Conservation (phyloP, 1,140 invertebrate genomes). For the Drosophila watanabei region DNA sequence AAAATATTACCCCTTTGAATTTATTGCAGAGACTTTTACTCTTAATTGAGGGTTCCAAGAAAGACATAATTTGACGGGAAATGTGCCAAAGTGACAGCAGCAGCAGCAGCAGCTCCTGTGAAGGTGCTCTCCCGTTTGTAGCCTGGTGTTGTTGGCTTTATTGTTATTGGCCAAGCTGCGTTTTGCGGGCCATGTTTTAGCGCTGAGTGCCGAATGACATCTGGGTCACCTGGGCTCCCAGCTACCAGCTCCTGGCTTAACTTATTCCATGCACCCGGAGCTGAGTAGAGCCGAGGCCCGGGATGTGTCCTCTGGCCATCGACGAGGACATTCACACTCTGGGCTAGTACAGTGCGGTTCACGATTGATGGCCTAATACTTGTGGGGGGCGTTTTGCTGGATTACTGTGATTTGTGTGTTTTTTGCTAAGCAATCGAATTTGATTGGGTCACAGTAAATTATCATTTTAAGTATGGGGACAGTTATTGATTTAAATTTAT, state of each 20-base stretch:
- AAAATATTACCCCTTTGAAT: background rate
- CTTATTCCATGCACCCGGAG: constrained; percentile 40
- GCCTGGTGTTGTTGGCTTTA: constrained; percentile 54
- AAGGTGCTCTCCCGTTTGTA: constrained; percentile 3
- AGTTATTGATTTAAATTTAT: constrained; percentile 7
- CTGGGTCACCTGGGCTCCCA: constrained; percentile 74
- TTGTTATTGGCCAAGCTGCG: constrained; percentile 74
- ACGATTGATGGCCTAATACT: constrained; percentile 48
- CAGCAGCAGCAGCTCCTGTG: constrained; percentile 8
- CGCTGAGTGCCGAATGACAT: constrained; percentile 73
- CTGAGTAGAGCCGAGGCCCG: background rate
- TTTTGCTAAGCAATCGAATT: constrained; percentile 26
- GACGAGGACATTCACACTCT: constrained; percentile 40
- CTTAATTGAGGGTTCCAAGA: background rate
- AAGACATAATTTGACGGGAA: constrained; percentile 15
- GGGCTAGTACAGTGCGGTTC: constrained; percentile 19
- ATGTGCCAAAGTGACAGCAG: constrained; percentile 41
- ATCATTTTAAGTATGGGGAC: constrained; percentile 15
- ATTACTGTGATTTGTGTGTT: constrained; percentile 42
- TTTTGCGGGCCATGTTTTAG: constrained; percentile 69
- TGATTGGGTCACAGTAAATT: constrained; percentile 40
- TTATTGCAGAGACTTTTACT: background rate
- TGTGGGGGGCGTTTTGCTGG: background rate
- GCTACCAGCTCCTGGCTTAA: constrained; percentile 41
- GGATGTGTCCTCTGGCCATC: constrained; percentile 34